A percentile compares a stretch with the other conserved stretches of the same genome.
Evolutionary conservation across 1,140 invertebrate genomes (phyloP).

Genomic region (Radopholus similis): DNA sequence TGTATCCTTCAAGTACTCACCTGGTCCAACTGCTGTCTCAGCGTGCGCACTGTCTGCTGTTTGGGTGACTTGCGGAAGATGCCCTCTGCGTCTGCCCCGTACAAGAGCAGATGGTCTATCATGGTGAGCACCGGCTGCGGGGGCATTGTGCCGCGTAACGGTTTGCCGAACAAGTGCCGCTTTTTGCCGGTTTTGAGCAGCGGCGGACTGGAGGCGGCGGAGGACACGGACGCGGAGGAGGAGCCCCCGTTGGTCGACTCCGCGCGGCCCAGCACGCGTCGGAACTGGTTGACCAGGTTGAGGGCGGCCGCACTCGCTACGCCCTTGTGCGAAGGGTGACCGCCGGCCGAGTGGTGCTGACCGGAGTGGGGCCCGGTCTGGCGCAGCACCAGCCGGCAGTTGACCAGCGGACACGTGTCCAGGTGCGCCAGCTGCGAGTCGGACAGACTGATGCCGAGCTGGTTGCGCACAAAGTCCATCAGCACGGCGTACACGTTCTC

Average conservation of each 20-base stretch:
- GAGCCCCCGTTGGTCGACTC: slow-evolving; percentile 27
- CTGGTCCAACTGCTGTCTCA: slow-evolving; percentile 34
- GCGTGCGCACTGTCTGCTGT: slow-evolving; percentile 32
- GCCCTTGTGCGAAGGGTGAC: slow-evolving; percentile 9
- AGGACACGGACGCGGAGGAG: background rate
- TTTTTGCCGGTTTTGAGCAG: background rate
- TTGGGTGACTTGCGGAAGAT: slow-evolving; percentile 52
- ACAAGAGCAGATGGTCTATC: slow-evolving; percentile 41
- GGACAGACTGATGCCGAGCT: slow-evolving; percentile 28
- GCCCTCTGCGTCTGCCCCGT: slow-evolving; percentile 39
- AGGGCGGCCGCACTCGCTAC: slow-evolving; percentile 22
- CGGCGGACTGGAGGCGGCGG: background rate
- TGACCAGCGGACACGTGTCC: slow-evolving; percentile 44
- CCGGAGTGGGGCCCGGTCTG: slow-evolving; percentile 14
- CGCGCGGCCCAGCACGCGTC: slow-evolving; percentile 32
- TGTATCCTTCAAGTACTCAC: background rate
- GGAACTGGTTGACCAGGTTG: slow-evolving; percentile 41
- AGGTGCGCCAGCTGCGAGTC: slow-evolving; percentile 43
- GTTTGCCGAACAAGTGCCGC: slow-evolving; percentile 30
- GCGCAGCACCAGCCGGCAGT: slow-evolving; percentile 40
- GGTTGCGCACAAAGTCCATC: slow-evolving; percentile 36
- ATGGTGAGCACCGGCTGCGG: slow-evolving; percentile 46
- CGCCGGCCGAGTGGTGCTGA: too few species aligned
- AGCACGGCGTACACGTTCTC: slow-evolving; percentile 46
- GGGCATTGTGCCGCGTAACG: slow-evolving; percentile 44